Evolutionary conservation across 1,140 invertebrate species (phyloP).

Genomic region (Metopolophium dirhodum): DNA sequence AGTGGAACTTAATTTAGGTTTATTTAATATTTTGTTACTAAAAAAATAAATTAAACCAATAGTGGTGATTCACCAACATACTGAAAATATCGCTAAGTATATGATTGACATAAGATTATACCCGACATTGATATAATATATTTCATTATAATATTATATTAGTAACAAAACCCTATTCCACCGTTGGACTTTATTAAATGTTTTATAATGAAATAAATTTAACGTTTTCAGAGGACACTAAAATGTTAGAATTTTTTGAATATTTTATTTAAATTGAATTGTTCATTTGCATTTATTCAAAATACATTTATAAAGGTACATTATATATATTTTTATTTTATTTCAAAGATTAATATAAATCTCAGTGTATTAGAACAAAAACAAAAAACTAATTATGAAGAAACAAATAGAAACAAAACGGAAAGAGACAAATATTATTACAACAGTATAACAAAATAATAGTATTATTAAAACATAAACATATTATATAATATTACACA

Average conservation of each 20-base stretch:
- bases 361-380: background rate
- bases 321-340: background rate
- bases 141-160: background rate
- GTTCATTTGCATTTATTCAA: background rate
- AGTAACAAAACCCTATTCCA: background rate
- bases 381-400: background rate
- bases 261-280: background rate
- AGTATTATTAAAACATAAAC: background rate
- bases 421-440: conserved; percentile 9
- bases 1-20: background rate
- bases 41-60: background rate
- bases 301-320: background rate
- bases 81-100: background rate
- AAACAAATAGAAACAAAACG: background rate
- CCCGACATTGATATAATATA: background rate
- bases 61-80: background rate
- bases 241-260: background rate
- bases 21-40: background rate
- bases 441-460: background rate
- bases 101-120: background rate
- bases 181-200: background rate
- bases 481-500: background rate
- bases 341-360: background rate
- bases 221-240: background rate
- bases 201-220: background rate